These are phyloP conservation scores for Ceyx margarethae DNA, from an alignment of 2,113 vertebrate species.

Conservation along the genomic window DNA sequence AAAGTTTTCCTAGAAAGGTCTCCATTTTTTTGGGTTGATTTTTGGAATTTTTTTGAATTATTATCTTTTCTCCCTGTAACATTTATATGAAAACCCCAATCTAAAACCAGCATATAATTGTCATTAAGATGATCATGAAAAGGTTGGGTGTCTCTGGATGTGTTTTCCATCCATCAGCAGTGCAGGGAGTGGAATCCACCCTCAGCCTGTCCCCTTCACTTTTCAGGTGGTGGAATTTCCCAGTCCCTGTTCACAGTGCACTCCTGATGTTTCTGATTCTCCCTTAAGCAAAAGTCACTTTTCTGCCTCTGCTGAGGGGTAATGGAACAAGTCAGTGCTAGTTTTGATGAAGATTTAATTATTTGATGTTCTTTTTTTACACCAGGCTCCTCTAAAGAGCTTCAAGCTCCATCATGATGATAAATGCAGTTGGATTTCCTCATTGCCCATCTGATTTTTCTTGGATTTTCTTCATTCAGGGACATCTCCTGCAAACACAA, in stretches of 20 bases:
- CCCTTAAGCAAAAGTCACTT: neutral
- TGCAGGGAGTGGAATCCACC: neutral
- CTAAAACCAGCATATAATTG: neutral
- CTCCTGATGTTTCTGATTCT: no score
- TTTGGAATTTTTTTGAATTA: neutral
- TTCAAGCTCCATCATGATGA: neutral
- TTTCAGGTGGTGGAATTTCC: neutral
- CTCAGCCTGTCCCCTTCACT: neutral
- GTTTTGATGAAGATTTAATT: neutral
- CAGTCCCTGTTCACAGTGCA: neutral
- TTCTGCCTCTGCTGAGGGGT: neutral
- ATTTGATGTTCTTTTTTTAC: neutral
- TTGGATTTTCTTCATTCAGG: neutral
- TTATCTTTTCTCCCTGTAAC: neutral
- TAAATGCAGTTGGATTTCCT: neutral
- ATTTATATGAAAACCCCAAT: neutral
- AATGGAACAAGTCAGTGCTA: neutral
- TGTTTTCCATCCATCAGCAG: neutral
- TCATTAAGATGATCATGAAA: neutral
- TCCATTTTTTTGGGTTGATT: neutral
- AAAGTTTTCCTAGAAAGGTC: neutral
- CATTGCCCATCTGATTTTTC: neutral
- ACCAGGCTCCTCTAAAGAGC: neutral
- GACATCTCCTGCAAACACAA: neutral
- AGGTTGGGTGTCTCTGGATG: neutral